Conservation (phyloP, 2,888 invertebrate species). For the Patella ulyssiponensis region DNA sequence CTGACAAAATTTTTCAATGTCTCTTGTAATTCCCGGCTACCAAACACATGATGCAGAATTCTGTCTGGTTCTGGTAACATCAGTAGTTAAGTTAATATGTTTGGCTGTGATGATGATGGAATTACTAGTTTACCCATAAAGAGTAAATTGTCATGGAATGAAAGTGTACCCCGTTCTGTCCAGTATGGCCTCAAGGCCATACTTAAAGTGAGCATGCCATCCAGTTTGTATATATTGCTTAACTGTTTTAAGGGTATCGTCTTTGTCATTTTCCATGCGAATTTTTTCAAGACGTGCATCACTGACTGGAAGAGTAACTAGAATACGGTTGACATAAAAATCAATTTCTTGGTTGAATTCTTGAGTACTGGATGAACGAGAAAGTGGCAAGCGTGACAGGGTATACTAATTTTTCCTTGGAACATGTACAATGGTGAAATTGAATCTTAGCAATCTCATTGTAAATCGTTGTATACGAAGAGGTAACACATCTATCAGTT, state of each 20-base stretch:
- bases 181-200: background rate
- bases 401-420: constrained; percentile 21
- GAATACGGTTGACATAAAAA: constrained; percentile 6
- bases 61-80: background rate
- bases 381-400: background rate
- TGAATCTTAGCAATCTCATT: background rate
- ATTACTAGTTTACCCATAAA: background rate
- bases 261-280: background rate
- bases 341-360: background rate
- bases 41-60: background rate
- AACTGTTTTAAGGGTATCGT: background rate
- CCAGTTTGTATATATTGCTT: background rate
- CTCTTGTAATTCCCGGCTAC: background rate
- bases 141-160: background rate
- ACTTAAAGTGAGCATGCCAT: background rate
- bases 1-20: background rate
- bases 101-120: background rate
- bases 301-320: background rate
- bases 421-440: constrained; percentile 17
- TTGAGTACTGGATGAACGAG: background rate
- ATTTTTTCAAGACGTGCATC: background rate
- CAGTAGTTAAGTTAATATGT: background rate
- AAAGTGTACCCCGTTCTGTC: constrained; percentile 11
- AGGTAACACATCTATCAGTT: background rate
- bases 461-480: background rate